Base-by-base conservation (phyloP, 53 echinoderm and acorn worm genomes). In the Patiria pectinifera region DNA sequence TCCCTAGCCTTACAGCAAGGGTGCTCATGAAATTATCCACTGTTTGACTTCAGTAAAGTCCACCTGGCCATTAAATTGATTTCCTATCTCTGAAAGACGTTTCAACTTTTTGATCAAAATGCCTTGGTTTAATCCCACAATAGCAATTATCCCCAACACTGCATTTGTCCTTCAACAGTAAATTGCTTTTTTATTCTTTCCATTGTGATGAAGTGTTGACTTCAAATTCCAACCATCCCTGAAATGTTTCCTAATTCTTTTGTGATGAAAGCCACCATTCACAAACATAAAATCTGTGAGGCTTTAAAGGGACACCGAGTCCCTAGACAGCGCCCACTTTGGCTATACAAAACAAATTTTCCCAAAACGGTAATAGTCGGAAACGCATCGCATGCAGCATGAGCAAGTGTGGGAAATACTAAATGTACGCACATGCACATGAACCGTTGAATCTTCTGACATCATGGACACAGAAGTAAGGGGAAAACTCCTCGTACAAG, bases 81-180 rank as follows among this genome's bases (percentile, higher is more conserved):
- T 85, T 66, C 13, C 79, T 43, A 79, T 44, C 13, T 23, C 48
- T 23, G 58, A 85, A 18, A 66, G 22, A 24, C 11, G 59, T 3
- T 5, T 45, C 19, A 66, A 43, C 45, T 69, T 45, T 46, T 86
- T 48, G 14, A 71, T 13, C 71, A 13, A 86, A 74, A 19, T 74
- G 74, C 53, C 74, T 71, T 48, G 26, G 86, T 62, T 86, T 86
- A 53, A 71, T 74, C 74, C 86, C 45, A 86, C 86, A 71, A 86
- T 11, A 47, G 58, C 49, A 86, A 58, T 71, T 48, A 13, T 10
- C 46, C n/a, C 74, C 75, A 13, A 16, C 76, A 62, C 71, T 18
- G 18, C 66, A 62, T 46, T 63, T 69, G 85, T 85, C 85, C 85
- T 85, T 45, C 45, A 69, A 69, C 46, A 4, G 43, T 46, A 74